A percentile compares a stretch with the other conserved stretches of the same genome.
phyloP scores from a whole-genome alignment of 2,113 vertebrate species.

The Patagioenas fasciata region DNA sequence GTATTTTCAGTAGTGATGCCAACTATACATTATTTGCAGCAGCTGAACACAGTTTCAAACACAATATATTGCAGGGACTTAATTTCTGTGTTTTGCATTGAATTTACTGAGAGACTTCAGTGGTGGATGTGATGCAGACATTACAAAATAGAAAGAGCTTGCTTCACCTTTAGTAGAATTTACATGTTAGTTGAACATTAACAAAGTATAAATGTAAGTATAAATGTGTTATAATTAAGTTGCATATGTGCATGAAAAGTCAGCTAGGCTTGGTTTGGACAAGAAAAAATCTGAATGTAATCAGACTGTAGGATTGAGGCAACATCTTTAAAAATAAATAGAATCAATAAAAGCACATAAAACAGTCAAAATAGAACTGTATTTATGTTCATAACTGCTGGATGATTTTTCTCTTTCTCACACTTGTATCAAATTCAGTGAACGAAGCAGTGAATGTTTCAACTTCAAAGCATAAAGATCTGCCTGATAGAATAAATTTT shows the following conservation, averaged over 20 bases:
- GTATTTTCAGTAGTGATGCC: not conserved
- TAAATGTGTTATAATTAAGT: not conserved
- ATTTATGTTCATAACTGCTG: not conserved
- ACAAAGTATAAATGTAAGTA: not conserved
- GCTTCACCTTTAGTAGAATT: not conserved
- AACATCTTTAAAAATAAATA: not conserved
- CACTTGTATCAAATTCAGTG: not conserved
- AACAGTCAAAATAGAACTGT: not conserved
- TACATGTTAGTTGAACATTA: not conserved
- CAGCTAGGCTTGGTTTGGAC: not conserved
- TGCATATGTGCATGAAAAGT: not conserved
- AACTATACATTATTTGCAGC: not conserved
- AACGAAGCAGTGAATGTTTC: not conserved
- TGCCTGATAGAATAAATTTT: not conserved
- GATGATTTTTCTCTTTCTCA: not conserved
- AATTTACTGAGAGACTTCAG: not conserved
- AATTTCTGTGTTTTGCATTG: not conserved
- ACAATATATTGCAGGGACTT: not conserved
- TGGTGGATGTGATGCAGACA: not conserved
- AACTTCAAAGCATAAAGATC: not conserved
- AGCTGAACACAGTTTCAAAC: not conserved
- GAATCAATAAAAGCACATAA: not conserved
- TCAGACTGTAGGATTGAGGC: not conserved
- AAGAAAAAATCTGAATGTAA: not conserved
- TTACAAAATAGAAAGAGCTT: not conserved